Evolutionary conservation across 2,797 vertebrate genomes (phyloP).

Genomic region (Luscinia luscinia): DNA sequence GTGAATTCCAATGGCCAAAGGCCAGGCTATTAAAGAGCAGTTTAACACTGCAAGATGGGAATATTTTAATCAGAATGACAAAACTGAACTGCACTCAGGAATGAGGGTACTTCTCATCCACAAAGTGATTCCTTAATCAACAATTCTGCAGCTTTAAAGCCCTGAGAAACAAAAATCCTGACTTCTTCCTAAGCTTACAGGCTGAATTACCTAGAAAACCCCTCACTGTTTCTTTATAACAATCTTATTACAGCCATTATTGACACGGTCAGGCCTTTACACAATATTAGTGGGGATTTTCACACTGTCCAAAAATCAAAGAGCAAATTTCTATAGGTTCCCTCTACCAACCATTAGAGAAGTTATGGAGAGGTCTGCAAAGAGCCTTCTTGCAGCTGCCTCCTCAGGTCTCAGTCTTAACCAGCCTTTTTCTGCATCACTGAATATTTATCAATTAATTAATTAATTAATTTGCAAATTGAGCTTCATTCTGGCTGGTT

Average conservation of each 20-base stretch:
- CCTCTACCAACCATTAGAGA: not conserved
- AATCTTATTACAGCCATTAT: not conserved
- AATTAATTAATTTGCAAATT: not conserved
- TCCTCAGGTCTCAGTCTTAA: not conserved
- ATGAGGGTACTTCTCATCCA: slow-evolving; percentile 32
- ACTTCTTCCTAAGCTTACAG: not conserved
- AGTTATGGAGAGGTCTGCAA: not conserved
- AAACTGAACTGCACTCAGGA: slow-evolving; percentile 37
- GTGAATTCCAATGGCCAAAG: slow-evolving; percentile 36
- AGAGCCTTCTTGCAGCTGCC: not conserved
- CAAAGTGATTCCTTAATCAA: slow-evolving; percentile 2
- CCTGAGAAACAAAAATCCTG: slow-evolving; percentile 2
- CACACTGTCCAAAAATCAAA: not conserved
- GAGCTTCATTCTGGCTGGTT: not conserved
- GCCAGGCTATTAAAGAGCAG: slow-evolving; percentile 19
- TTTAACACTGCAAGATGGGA: slow-evolving; percentile 45
- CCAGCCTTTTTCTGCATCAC: not conserved
- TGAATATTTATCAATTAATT: not conserved
- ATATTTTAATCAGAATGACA: slow-evolving; percentile 43
- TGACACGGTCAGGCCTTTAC: not conserved
- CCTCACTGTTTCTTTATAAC: not conserved
- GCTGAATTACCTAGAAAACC: not conserved
- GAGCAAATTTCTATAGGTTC: not conserved
- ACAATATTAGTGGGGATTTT: not conserved
- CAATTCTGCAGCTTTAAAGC: slow-evolving; percentile 44